Conservation (phyloP, 2,113 vertebrate species). For the Corvus moneduloides region DNA sequence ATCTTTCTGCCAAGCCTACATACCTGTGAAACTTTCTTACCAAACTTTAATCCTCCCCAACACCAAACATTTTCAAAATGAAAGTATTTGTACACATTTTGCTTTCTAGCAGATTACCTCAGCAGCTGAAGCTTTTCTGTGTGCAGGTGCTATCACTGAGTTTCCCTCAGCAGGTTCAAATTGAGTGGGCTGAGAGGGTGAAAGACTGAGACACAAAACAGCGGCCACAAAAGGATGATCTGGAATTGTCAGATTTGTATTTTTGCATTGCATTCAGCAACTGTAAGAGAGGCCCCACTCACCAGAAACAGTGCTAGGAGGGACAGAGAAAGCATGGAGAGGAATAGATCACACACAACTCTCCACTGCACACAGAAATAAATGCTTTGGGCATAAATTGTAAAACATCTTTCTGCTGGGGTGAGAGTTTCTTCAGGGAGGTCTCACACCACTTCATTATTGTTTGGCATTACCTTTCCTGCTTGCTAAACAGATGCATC, state of each 20-base stretch:
- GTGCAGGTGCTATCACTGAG: accelerated
- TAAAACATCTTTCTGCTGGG: neutral
- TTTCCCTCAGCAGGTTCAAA: neutral
- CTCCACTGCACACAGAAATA: neutral
- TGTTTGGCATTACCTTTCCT: neutral
- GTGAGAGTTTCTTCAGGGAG: neutral
- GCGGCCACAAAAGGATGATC: neutral
- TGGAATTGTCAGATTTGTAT: neutral
- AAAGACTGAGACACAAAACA: neutral
- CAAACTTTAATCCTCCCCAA: no score
- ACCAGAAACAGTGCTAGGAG: neutral
- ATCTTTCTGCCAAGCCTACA: no score
- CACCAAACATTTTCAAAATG: neutral
- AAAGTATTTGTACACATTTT: neutral
- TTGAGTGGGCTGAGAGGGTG: neutral
- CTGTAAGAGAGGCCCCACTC: neutral
- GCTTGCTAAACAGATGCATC: accelerated
- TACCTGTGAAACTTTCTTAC: no score
- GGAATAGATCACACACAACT: neutral
- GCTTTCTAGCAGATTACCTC: no score
- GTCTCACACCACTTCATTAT: neutral
- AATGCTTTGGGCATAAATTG: neutral
- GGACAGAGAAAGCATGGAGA: neutral
- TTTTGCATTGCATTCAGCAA: neutral
- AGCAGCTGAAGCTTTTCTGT: neutral